These are phyloP conservation scores for Meles meles DNA, from an alignment of 2,113 vertebrate genomes.

Conservation along the genomic window DNA sequence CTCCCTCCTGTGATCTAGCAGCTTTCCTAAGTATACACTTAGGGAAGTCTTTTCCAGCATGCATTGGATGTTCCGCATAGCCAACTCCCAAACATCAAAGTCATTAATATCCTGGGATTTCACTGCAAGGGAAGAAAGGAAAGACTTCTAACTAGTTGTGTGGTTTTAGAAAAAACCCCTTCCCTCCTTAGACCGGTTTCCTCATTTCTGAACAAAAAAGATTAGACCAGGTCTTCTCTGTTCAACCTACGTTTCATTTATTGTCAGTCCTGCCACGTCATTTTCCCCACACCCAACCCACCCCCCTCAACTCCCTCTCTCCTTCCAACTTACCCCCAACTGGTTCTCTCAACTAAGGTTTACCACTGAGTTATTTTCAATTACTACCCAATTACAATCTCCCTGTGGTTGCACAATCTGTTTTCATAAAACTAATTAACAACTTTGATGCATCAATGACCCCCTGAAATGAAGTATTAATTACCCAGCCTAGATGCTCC, in stretches of 20 bases:
- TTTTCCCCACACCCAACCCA: not conserved
- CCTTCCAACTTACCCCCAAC: not conserved
- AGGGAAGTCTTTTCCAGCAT: not conserved
- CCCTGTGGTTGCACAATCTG: constrained; percentile 56
- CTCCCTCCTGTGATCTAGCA: not conserved
- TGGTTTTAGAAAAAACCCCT: not conserved
- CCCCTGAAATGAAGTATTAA: not conserved
- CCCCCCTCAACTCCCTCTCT: not conserved
- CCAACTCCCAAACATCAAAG: not conserved
- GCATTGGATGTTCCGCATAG: not conserved
- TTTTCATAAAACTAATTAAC: constrained; percentile 50
- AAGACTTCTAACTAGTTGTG: not conserved
- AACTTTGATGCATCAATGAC: constrained; percentile 43
- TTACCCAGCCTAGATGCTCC: not conserved
- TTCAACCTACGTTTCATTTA: not conserved
- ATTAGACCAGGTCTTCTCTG: not conserved
- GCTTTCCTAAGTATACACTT: not conserved
- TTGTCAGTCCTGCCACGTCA: not conserved
- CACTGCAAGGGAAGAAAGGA: not conserved
- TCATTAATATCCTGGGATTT: not conserved
- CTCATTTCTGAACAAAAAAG: not conserved
- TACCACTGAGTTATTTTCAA: constrained; percentile 32
- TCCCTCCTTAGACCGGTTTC: not conserved
- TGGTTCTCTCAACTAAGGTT: constrained; percentile 31
- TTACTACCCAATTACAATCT: constrained; percentile 47